Base-by-base conservation (phyloP, 1,140 invertebrate species). In the Trachymyrmex cornetzi region DNA sequence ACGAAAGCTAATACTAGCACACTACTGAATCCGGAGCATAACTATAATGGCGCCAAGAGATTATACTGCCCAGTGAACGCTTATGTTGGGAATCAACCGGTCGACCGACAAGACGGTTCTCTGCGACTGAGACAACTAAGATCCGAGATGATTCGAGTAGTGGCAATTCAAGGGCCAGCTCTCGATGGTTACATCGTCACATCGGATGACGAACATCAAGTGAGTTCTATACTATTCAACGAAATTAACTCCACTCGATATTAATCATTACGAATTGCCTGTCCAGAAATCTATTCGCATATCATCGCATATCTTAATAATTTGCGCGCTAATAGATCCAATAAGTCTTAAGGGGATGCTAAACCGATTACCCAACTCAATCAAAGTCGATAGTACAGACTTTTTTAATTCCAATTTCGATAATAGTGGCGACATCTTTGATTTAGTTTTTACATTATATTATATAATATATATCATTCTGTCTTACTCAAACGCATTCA, bases 161-260 rank as follows among this genome's bases (percentile, higher is more conserved):
- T 95, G 57, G 95, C 96, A 6, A 94, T 97, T 16, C 96, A 96
- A 90, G 97, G 96, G 22, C 96, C 96, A 34, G 94, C 96, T 34
- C 96, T 98, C 0, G 96, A 98, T 91, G 98, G 97, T 0, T 98
- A 97, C 88, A 96, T 98, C 69, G 94, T 98, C 38, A 97, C 97
- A 30, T 97, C 97, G 16, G 97, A 96, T 79, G 98, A 98, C 91
- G 98, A 98, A 89, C 98, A 98, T 95, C 97, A 97, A 96, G 97
- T 97, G 94, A 94, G 92, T 88, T 74, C 16, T 69, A 48, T 16
- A 1, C 9, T 3, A 69, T 86, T 55, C 38, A 27, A 77, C 0
- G 16, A 57, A 53, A 59, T 82, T 82, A 57, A 82, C 2, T 69
- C 14, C 11, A 38, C 0, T 44, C 34, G 22, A 64, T 64, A 44